Base-by-base conservation (phyloP, 2,113 vertebrate species). In the Climacteris rufus region DNA sequence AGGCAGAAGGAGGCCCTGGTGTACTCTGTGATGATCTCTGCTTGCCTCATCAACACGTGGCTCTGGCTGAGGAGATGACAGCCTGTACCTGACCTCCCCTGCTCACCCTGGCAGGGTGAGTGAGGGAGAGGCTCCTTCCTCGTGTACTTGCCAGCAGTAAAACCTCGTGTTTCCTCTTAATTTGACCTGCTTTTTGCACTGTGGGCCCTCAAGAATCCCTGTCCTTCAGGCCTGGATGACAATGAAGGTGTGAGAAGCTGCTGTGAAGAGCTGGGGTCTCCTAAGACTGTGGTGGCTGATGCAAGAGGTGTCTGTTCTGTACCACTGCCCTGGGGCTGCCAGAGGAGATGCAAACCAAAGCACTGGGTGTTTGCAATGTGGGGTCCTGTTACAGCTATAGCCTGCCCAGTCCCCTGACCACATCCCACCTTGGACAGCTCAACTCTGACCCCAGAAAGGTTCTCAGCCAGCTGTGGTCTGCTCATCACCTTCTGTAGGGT, bases 41-140 rank as follows among this genome's bases (percentile, higher is more conserved):
- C 97, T 30, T 98, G 97, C 57, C 56, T 98, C 23, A 54, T 98
- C 90, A 98, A 98, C 87, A 79, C 97, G 1, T 99, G 98, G 98
- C 97, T 99, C 45, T 99, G 98, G 98, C 76, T 98, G n/a, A 97
- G 98, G 33, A 97, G 96, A 96, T 96, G 94, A 88, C 1, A 6
- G 42, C 25, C n/a, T 0, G 0, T 49, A 59, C 42, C 70, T 0
- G 0, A 4, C 30, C 74, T 75, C 8, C 54, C 47, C 31, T 59
- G 60, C 65, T 80, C 5, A 0, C 31, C 47, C 56, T 39, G 71
- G 53, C 65, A 57, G 52, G 24, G 57, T 27, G 90, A 57, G 20
- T 37, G n/a, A 71, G 35, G 64, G 40, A 33, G 20, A 52, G 66
- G 14, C 50, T 56, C 61, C 66, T 61, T 47, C 18, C 40, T 78